These are phyloP conservation scores for Tachystola acroxantha DNA, from an alignment of 2,888 invertebrate species.

Conservation along the genomic window DNA sequence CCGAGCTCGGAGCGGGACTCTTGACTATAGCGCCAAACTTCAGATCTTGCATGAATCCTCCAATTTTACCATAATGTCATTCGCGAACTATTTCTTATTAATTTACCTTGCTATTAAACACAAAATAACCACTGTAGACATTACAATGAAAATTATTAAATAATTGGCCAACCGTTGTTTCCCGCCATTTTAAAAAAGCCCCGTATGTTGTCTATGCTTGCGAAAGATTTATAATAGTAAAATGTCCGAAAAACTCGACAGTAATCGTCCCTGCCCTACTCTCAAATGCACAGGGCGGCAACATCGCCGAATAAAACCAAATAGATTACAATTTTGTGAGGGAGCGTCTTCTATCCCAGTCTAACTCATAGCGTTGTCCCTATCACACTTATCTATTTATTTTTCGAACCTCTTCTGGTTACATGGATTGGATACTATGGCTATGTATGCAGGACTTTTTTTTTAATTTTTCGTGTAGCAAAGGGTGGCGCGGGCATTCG, in stretches of 20 bases:
- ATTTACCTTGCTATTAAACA: no score
- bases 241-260: conserved; percentile 3
- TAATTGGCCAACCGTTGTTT: no score
- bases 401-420: conserved; percentile 17
- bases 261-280: conserved; percentile 1
- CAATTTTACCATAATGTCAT: no score
- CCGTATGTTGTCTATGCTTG: no score
- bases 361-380: conserved; percentile 19
- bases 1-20: no score
- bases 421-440: conserved; percentile 12
- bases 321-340: conserved; percentile 26
- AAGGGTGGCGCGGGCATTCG: background rate
- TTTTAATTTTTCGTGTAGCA: conserved; percentile 1
- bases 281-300: conserved; percentile 13
- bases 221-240: no score
- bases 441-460: conserved; percentile 1
- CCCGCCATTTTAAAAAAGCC: background rate
- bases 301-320: conserved; percentile 18
- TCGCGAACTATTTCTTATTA: no score
- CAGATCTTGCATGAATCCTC: no score
- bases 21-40: no score
- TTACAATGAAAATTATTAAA: background rate
- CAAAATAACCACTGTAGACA: background rate
- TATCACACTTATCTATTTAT: conserved; percentile 27
- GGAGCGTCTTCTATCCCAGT: conserved; percentile 24